phyloP scores from a whole-genome alignment of 1,140 invertebrate genomes.

The Aleiodes sp. region DNA sequence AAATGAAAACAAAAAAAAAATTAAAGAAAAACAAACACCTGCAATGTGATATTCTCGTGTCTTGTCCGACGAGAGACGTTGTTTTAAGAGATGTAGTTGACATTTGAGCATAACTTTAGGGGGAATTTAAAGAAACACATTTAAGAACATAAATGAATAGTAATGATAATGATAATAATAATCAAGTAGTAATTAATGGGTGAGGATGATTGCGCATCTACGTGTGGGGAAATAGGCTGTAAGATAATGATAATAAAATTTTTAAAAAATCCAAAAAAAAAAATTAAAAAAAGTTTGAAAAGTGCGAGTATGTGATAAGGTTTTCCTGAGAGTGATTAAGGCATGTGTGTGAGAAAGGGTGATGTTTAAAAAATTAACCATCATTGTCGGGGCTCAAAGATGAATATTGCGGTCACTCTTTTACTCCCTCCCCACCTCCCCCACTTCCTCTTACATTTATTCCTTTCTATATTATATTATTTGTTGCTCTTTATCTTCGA shows the following conservation, averaged over 20 bases:
- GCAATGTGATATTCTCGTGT: conserved; percentile 67
- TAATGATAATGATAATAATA: conserved; percentile 35
- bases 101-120: conserved; percentile 49
- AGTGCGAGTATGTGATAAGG: background rate
- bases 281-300: conserved; percentile 10
- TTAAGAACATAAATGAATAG: conserved; percentile 33
- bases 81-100: conserved; percentile 60
- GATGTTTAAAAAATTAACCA: conserved; percentile 5
- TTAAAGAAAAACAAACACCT: conserved; percentile 48
- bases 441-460: conserved; percentile 8
- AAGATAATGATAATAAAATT: conserved; percentile 24
- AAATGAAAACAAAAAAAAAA: conserved; percentile 4
- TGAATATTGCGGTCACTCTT: conserved; percentile 16
- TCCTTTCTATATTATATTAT: conserved; percentile 19
- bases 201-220: background rate
- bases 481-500: conserved; percentile 25
- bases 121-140: too few species aligned
- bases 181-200: conserved; percentile 7
- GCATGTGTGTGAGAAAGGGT: background rate
- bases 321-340: background rate
- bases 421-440: background rate
- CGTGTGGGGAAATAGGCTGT: background rate
- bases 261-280: conserved; percentile 25
- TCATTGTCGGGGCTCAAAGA: conserved; percentile 36
- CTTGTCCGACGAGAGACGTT: conserved; percentile 65